A percentile compares a stretch with the other conserved stretches of the same genome.
Evolutionary conservation across 2,113 vertebrate species (phyloP).

Genomic region (Sarotherodon lohbergeri): DNA sequence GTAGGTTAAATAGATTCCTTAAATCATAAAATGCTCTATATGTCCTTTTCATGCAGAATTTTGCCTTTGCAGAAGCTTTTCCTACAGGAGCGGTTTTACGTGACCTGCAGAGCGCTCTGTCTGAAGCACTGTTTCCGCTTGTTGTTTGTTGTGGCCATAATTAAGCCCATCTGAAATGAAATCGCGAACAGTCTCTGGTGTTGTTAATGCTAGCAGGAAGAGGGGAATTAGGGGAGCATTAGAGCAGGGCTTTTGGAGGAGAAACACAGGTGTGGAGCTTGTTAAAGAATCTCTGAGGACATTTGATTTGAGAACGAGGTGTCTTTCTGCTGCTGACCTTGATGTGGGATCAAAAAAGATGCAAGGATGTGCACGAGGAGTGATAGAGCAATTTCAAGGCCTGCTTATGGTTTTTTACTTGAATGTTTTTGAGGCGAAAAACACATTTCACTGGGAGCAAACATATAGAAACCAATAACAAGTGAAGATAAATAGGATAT

Average conservation of each 20-base stretch:
- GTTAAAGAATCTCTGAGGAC: slow-evolving; percentile 6
- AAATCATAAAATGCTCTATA: background rate
- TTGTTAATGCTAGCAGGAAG: background rate
- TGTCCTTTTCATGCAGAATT: background rate
- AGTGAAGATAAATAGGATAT: background rate
- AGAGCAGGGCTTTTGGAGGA: background rate
- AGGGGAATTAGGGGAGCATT: background rate
- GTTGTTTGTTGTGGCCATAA: slow-evolving; percentile 7
- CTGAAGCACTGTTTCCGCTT: background rate
- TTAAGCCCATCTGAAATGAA: background rate
- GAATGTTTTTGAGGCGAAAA: background rate
- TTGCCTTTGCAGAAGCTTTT: background rate
- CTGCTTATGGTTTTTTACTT: background rate
- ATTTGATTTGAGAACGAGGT: background rate
- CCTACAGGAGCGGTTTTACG: background rate
- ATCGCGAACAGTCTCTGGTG: background rate
- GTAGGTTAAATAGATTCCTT: background rate
- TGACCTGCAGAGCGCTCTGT: background rate
- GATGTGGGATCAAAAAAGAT: background rate
- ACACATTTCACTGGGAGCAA: background rate
- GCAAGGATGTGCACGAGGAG: background rate
- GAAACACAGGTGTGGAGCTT: background rate
- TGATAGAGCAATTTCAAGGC: background rate
- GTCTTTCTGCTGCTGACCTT: slow-evolving; percentile 1
- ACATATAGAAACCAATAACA: background rate